Conservation (phyloP, 2,888 invertebrate species). For the Prosapia bicincta region DNA sequence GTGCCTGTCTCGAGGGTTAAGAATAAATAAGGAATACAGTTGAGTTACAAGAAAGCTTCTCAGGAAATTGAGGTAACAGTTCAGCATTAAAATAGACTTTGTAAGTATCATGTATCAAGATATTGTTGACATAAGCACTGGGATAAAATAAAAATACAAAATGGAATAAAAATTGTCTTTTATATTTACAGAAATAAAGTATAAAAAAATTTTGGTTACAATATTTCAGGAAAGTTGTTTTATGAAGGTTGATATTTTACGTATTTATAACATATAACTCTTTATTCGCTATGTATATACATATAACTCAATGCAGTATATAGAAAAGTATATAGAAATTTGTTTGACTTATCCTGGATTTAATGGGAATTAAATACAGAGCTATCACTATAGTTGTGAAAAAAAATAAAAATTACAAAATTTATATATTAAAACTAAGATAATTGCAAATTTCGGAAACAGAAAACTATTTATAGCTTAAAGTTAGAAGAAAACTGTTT, state of each 20-base stretch:
- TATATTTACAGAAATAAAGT: constrained; percentile 39
- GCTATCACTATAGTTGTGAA: background rate
- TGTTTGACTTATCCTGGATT: background rate
- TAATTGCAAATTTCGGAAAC: too few relatives aligned
- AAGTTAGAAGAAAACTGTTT: too few relatives aligned
- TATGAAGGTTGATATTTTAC: constrained; percentile 12
- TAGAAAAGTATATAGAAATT: constrained; percentile 29
- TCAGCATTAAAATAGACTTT: too few relatives aligned
- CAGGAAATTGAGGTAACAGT: too few relatives aligned
- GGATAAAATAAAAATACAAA: background rate
- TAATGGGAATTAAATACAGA: background rate
- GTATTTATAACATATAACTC: constrained; percentile 25
- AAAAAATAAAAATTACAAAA: background rate
- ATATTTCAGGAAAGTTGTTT: constrained; percentile 26
- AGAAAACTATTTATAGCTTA: too few relatives aligned
- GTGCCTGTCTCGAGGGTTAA: too few relatives aligned
- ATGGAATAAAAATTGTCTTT: constrained; percentile 32
- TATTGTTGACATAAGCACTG: too few relatives aligned
- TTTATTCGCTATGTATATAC: constrained; percentile 28
- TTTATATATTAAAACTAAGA: background rate
- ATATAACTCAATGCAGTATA: constrained; percentile 30
- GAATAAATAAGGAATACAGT: too few relatives aligned
- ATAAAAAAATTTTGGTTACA: constrained; percentile 35
- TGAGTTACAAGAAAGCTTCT: too few relatives aligned
- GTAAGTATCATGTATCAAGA: too few relatives aligned